A percentile compares a stretch with the other conserved stretches of the same genome.
phyloP scores from a whole-genome alignment of 2,113 vertebrate genomes.

The Macroglossus sobrinus region DNA sequence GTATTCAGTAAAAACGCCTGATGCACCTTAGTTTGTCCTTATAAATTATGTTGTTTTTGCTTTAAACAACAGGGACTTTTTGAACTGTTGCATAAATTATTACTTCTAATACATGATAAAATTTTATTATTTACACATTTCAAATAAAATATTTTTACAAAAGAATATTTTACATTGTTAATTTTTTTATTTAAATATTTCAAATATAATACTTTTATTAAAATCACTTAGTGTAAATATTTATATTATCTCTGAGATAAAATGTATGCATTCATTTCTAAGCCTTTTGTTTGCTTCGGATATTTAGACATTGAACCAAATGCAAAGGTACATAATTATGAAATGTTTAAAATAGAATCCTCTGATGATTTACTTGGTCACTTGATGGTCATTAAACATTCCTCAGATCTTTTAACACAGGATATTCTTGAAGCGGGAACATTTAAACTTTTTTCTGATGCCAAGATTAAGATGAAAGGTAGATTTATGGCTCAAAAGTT shows the following conservation, averaged over 20 bases:
- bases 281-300: background rate
- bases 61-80: background rate
- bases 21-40: background rate
- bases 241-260: conserved; percentile 20
- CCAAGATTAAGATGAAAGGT: conserved; percentile 26
- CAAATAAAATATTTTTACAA: background rate
- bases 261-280: background rate
- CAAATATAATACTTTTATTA: background rate
- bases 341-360: background rate
- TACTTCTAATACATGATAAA: background rate
- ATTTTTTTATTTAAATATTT: background rate
- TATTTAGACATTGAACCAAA: background rate
- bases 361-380: conserved; percentile 29
- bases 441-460: conserved; percentile 41
- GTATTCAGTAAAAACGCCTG: conserved; percentile 27
- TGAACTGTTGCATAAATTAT: background rate
- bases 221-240: background rate
- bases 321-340: background rate
- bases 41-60: background rate
- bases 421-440: background rate
- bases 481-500: conserved; percentile 53
- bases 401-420: conserved; percentile 30
- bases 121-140: background rate
- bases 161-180: background rate
- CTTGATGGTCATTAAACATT: conserved; percentile 23